Percentiles rank a stretch among this genome's conserved stretches.
phyloP scores from a whole-genome alignment of 2,797 vertebrate genomes.

The Oreochromis mossambicus region DNA sequence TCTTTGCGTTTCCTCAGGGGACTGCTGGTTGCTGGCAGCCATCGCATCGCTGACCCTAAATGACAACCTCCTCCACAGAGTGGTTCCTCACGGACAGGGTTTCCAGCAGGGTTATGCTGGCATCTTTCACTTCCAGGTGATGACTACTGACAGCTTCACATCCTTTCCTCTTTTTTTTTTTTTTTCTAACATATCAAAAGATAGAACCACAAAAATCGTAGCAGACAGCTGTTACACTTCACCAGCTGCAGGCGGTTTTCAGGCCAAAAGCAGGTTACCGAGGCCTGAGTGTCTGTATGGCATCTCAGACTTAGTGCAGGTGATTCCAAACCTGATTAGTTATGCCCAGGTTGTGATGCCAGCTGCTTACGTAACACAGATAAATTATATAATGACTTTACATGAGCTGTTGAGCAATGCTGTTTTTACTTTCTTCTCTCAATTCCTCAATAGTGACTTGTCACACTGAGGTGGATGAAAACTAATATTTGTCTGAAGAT shows the following conservation, averaged over 20 bases:
- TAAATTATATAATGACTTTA: not conserved
- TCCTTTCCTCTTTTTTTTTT: not conserved
- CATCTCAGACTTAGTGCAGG: not conserved
- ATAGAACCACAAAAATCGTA: accelerated
- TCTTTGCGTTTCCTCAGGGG: slow-evolving; percentile 62
- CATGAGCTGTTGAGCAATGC: not conserved
- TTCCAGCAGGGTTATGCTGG: slow-evolving; percentile 69
- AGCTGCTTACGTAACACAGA: not conserved
- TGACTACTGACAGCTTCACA: accelerated
- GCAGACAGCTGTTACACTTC: not conserved
- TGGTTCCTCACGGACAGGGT: slow-evolving; percentile 78
- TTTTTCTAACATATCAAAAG: not conserved
- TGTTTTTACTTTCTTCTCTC: not conserved
- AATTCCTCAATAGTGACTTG: accelerated
- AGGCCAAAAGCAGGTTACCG: not conserved
- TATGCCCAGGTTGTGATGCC: not conserved
- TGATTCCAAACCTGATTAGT: not conserved
- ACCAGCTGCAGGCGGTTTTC: not conserved
- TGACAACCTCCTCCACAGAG: slow-evolving; percentile 71
- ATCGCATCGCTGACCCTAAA: slow-evolving; percentile 81
- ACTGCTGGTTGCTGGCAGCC: slow-evolving; percentile 82
- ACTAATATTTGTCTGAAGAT: not conserved
- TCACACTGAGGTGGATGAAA: not conserved
- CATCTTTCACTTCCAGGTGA: slow-evolving; percentile 82
- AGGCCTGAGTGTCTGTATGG: not conserved